phyloP scores from a whole-genome alignment of 2,113 vertebrate species.

The Gymnocephalus cernua region DNA sequence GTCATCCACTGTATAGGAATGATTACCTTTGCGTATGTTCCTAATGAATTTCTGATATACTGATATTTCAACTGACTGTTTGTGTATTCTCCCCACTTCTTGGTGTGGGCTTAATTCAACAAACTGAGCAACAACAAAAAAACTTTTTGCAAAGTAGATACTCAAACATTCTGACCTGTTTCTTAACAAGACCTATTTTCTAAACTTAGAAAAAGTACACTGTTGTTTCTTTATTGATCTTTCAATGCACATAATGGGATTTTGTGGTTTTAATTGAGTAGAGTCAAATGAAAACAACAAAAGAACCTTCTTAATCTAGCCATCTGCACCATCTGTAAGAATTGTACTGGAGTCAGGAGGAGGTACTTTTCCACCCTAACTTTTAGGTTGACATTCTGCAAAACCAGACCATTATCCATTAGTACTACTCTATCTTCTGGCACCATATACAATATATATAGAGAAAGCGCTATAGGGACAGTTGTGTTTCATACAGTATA shows the following conservation, averaged over 20 bases:
- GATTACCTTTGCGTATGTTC: constrained; percentile 40
- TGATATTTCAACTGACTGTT: constrained; percentile 34
- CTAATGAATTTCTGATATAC: constrained; percentile 43
- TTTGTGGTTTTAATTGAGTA: constrained; percentile 51
- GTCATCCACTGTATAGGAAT: constrained; percentile 23
- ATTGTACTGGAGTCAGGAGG: not conserved
- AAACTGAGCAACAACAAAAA: constrained; percentile 49
- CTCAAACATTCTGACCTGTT: constrained; percentile 43
- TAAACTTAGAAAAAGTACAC: constrained; percentile 19
- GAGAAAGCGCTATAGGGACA: not conserved
- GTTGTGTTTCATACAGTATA: not conserved
- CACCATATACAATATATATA: not conserved
- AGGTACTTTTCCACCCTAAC: constrained; percentile 4
- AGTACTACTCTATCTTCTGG: not conserved
- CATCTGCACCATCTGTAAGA: constrained; percentile 10
- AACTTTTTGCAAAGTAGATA: constrained; percentile 33
- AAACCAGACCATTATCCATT: constrained; percentile 13
- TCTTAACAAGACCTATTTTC: constrained; percentile 53
- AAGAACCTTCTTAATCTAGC: not conserved
- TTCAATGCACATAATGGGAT: constrained; percentile 25
- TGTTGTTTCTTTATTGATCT: constrained; percentile 39
- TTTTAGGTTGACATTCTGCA: constrained; percentile 46
- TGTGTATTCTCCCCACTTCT: constrained; percentile 28
- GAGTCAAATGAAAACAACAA: constrained; percentile 6
- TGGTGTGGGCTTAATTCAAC: constrained; percentile 23